Conservation (phyloP, 2,888 invertebrate genomes). For the Sturmia bella region DNA sequence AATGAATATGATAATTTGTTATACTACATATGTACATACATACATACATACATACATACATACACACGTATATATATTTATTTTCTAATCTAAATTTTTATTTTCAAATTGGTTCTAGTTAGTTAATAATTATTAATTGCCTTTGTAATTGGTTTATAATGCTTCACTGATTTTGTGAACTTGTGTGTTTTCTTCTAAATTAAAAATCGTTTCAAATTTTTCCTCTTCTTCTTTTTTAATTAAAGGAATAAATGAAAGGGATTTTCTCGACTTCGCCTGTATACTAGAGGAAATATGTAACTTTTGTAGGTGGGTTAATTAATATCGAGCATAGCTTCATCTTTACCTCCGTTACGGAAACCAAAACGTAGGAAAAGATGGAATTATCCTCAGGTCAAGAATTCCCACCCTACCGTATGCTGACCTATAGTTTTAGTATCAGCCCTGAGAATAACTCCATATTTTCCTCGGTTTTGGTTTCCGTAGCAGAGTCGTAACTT, state of each 20-base stretch:
- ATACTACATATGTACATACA: background rate
- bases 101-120: conserved; percentile 79
- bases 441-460: too few species aligned
- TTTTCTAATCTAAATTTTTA: conserved; percentile 53
- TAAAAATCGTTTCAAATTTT: conserved; percentile 19
- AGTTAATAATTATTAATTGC: conserved; percentile 79
- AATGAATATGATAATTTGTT: conserved; percentile 1
- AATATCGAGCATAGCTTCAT: too few species aligned
- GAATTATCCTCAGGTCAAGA: too few species aligned
- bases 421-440: too few species aligned
- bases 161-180: conserved; percentile 74
- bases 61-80: background rate
- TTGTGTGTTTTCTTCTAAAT: conserved; percentile 45
- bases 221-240: conserved; percentile 4
- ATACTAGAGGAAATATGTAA: too few species aligned
- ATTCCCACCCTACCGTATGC: too few species aligned
- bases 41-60: background rate
- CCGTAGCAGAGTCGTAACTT: too few species aligned
- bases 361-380: too few species aligned
- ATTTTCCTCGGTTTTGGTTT: too few species aligned
- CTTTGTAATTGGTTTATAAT: conserved; percentile 78
- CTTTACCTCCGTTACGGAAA: too few species aligned
- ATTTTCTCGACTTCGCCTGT: too few species aligned
- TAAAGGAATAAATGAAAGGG: background rate
- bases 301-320: too few species aligned